Conservation (phyloP, 1,140 invertebrate genomes). For the Ceratina japonica region DNA sequence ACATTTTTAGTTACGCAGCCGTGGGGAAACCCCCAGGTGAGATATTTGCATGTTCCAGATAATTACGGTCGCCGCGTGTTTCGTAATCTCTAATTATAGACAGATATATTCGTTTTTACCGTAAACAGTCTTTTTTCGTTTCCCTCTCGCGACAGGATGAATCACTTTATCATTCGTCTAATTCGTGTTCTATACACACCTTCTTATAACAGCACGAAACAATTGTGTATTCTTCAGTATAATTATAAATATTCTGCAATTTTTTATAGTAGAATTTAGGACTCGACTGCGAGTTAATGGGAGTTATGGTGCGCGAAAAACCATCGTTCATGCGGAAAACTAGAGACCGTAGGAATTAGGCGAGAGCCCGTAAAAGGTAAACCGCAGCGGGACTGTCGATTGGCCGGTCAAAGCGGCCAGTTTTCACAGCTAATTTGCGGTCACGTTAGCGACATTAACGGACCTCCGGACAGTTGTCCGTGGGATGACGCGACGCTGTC, state of each 20-base stretch:
- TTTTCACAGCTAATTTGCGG: constrained; percentile 32
- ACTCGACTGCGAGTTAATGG: neutral
- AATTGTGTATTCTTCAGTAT: too few species aligned
- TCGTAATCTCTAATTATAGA: constrained; percentile 30
- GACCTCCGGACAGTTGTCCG: neutral
- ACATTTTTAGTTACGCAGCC: constrained; percentile 18
- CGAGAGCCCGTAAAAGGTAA: neutral
- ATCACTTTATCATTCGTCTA: neutral
- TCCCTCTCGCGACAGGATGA: neutral
- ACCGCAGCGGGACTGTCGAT: neutral
- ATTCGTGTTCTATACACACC: neutral
- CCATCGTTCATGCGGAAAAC: neutral
- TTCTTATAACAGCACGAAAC: too few species aligned
- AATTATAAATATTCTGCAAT: too few species aligned
- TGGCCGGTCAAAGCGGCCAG: neutral
- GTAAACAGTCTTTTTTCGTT: neutral
- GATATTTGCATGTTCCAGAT: constrained; percentile 28
- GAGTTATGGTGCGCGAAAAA: neutral
- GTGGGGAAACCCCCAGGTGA: constrained; percentile 21
- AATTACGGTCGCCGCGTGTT: constrained; percentile 20
- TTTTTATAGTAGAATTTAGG: too few species aligned
- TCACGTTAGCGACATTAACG: neutral
- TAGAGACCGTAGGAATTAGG: constrained; percentile 5
- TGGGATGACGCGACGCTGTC: neutral
- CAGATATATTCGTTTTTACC: neutral